Evolutionary conservation across 2,113 vertebrate genomes (phyloP), one percentile per base, ranked within the genome.

Genomic region (Cyanoramphus novaezelandiae): DNA sequence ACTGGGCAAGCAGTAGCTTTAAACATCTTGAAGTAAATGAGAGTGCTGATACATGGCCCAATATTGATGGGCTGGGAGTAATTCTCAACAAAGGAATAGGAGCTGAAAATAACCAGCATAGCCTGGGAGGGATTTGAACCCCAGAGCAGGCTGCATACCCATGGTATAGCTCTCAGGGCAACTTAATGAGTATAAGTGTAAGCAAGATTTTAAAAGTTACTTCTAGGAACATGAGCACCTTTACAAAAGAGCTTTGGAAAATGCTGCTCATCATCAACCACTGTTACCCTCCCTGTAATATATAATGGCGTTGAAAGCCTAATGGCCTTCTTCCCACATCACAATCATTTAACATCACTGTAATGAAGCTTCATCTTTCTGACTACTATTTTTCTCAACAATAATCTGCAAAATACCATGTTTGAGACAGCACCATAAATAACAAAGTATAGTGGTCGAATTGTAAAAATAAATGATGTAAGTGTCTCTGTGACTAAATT

Each of bases 381-480:
- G 67, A 72, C 53, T 84, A 35, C 21, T 53, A 59, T 55, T 91
- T 75, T 93, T 68, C 79, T 76, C 64, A 82, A 43, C 29, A 63
- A 82, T 74, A 92, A 86, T 39, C 71, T 44, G 52, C 64, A 83
- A 91, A 94, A 86, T 65, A 88, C 52, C 57, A 50, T 35, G 44
- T 44, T 43, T 92, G 65, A 92, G 72, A 80, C 41, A 91, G 46
- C 39, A 91, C 31, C 71, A 81, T 67, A 86, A 93, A 86, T 71
- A 88, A 93, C 25, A 83, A 90, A 50, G 60, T 91, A 33, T 2
- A 88, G 53, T 21, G 29, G 64, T 78, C 64, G 67, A 85, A 83
- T 17, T 87, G 53, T 71, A 95, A 92, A 94, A 92, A 84, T 87
- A 90, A 52, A 92, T 88, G 19, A 94, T 77, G 27, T 68, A 79